phyloP scores from a whole-genome alignment of 2,113 vertebrate genomes.

The Callipepla squamata region DNA sequence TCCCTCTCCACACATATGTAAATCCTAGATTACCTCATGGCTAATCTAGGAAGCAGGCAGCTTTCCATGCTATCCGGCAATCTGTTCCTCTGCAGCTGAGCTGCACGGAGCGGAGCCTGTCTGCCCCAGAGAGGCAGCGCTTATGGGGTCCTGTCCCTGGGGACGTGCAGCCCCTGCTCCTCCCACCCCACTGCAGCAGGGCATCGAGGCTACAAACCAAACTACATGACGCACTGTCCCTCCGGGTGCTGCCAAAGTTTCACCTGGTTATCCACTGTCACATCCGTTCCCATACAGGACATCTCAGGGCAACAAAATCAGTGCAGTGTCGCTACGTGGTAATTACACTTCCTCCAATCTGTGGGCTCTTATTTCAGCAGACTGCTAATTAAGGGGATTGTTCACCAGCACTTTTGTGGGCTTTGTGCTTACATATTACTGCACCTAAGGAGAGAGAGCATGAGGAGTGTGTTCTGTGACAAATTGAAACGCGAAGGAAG shows the following conservation, averaged over 20 bases:
- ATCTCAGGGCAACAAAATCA: not conserved
- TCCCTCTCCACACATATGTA: slow-evolving; percentile 50
- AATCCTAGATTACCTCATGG: slow-evolving; percentile 51
- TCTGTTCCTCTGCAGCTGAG: not conserved
- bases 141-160: fast-evolving
- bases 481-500: slow-evolving; percentile 58
- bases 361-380: not conserved
- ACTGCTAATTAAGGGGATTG: not conserved
- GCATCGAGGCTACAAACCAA: not conserved
- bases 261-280: not conserved
- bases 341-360: not conserved
- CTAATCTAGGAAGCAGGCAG: slow-evolving; percentile 53
- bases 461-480: not conserved
- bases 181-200: fast-evolving
- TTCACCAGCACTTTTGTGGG: not conserved
- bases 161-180: fast-evolving
- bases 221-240: not conserved
- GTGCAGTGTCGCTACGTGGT: fast-evolving
- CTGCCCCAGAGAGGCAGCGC: not conserved
- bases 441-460: not conserved
- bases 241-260: not conserved
- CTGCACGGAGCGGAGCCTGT: not conserved
- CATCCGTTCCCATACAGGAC: not conserved
- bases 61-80: slow-evolving; percentile 50
- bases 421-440: not conserved